Evolutionary conservation across 2,113 vertebrate genomes (phyloP).

Genomic region (Perca flavescens): DNA sequence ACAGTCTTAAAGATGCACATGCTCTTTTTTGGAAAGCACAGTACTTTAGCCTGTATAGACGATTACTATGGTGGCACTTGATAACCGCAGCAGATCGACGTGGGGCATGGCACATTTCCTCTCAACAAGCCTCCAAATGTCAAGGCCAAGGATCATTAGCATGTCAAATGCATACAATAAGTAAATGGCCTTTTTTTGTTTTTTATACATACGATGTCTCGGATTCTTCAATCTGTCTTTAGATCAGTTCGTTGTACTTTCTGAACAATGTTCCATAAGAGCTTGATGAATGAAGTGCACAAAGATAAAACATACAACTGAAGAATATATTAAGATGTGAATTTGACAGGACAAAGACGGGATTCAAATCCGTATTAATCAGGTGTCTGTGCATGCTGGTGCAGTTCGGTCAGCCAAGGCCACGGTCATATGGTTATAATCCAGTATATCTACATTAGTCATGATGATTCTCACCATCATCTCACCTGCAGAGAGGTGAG

Average conservation of each 20-base stretch:
- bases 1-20: conserved; percentile 2
- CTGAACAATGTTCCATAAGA: background rate
- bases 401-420: conserved; percentile 58
- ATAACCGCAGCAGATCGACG: background rate
- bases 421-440: conserved; percentile 20
- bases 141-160: conserved; percentile 9
- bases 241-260: background rate
- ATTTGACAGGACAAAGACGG: conserved; percentile 2
- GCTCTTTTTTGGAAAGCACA: conserved; percentile 11
- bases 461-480: conserved; percentile 15
- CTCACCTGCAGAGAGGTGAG: conserved; percentile 40
- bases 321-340: background rate
- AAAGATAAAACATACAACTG: background rate
- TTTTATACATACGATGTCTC: background rate
- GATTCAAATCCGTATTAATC: conserved; percentile 35
- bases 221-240: conserved; percentile 3
- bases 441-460: conserved; percentile 37
- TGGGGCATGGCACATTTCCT: background rate
- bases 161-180: background rate
- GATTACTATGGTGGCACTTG: conserved; percentile 1
- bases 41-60: conserved; percentile 6
- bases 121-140: conserved; percentile 13
- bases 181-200: background rate
- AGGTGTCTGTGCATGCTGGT: conserved; percentile 66
- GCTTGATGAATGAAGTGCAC: background rate